Conservation (phyloP, 2,888 invertebrate species). For the Erynnis tages region DNA sequence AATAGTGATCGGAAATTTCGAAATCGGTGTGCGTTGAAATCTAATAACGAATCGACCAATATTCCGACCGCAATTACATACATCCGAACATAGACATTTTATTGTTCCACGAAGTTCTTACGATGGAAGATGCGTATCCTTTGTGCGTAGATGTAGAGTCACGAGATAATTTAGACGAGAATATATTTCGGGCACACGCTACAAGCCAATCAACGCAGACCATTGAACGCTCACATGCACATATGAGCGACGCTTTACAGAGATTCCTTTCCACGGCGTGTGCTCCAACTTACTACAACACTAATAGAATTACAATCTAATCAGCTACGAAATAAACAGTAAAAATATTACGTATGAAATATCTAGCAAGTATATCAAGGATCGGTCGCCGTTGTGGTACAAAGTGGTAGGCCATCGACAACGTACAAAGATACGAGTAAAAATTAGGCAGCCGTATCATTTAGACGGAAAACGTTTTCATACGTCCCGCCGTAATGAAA, state of each 20-base stretch:
- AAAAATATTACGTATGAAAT: conserved; percentile 65
- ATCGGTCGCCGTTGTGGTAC: conserved; percentile 34
- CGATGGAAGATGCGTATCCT: conserved; percentile 57
- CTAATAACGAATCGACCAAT: conserved; percentile 8
- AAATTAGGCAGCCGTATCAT: conserved; percentile 35
- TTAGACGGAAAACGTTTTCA: conserved; percentile 41
- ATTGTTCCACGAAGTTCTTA: conserved; percentile 39
- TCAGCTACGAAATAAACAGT: conserved; percentile 55
- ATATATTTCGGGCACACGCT: conserved; percentile 25
- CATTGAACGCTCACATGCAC: not conserved
- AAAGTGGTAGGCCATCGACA: conserved; percentile 43
- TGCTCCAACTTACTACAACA: conserved; percentile 36
- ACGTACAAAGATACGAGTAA: conserved; percentile 34
- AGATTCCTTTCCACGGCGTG: conserved; percentile 34
- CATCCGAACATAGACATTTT: conserved; percentile 41
- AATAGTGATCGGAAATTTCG: conserved; percentile 25
- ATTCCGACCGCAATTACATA: conserved; percentile 30
- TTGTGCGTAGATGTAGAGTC: conserved; percentile 40
- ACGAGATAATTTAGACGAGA: conserved; percentile 38
- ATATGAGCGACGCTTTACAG: not conserved
- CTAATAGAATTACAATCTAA: conserved; percentile 45
- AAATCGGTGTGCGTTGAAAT: conserved; percentile 10
- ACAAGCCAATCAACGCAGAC: not conserved
- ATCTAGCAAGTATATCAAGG: conserved; percentile 55
- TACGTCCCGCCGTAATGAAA: conserved; percentile 42